Base-by-base conservation (phyloP, 2,888 invertebrate species). In the Pyrgus malvae region DNA sequence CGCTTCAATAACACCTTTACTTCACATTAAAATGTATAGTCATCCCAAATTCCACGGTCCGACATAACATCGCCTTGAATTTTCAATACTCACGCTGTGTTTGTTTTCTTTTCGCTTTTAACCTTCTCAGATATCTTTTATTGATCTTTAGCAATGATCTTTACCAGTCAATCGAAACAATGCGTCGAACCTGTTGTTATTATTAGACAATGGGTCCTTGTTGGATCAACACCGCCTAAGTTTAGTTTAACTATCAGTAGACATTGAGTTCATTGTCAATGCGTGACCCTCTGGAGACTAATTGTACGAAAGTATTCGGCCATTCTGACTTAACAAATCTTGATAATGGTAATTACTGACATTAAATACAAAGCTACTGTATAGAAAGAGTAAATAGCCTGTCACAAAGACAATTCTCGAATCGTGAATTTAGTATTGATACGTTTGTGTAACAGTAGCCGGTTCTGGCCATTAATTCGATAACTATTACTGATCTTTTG, bases 211-310 rank as follows among this genome's bases (percentile, higher is more conserved):
- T 67, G 56, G 63, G 59, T 56, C 62, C 66, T 63, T 62, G 68
- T 73, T 74, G 72, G 68, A 72, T 70, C 65, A 68, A 64, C 62
- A 63, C 61, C 56, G 63, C 11, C 19, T 3, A 4, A 23, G 6
- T 3, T 6, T 23, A n/a, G 9, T n/a, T 8, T 25, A 48, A 12
- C 48, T 51, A 55, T 41, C 45, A 61, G 63, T 70, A 67, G 77
- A 78, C 80, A 76, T 72, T 80, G 73, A 84, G 87, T 86, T 88
- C 89, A 87, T 78, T 88, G 85, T 72, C 84, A 81, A 66, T 68
- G 59, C 63, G 59, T 78, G 78, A 78, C 82, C 80, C 80, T 74
- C 69, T 65, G 49, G 62, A 59, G 63, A 63, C 59, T 61, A 62
- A 57, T 64, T 61, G 58, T 63, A 60, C 57, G 56, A 63, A 74